Percentiles rank a stretch among this genome's conserved stretches.
phyloP scores from a whole-genome alignment of 2,888 invertebrate species.

The Myopa tessellatipennis region DNA sequence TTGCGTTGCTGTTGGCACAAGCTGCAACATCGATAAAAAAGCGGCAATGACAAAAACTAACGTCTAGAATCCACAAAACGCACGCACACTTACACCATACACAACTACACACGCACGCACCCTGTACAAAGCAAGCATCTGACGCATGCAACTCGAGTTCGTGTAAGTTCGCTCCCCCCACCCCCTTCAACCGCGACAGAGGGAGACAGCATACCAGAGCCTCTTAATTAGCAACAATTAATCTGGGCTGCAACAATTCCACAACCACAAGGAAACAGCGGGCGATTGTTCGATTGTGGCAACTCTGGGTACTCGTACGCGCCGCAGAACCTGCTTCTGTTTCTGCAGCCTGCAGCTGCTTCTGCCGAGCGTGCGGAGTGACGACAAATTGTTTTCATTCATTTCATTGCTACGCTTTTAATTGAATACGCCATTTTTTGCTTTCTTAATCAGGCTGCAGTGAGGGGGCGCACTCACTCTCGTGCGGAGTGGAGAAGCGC shows the following conservation, averaged over 20 bases:
- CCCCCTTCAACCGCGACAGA: neutral
- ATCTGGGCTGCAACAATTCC: conserved; percentile 50
- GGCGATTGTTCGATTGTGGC: neutral
- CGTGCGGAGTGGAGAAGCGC: no score
- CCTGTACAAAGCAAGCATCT: conserved; percentile 10
- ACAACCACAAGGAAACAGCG: conserved; percentile 33
- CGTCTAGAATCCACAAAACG: neutral
- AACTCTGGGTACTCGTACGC: neutral
- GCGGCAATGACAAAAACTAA: neutral
- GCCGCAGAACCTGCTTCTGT: neutral
- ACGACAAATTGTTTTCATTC: conserved; percentile 38
- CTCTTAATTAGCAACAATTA: conserved; percentile 54
- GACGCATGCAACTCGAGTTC: conserved; percentile 33
- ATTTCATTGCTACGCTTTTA: conserved; percentile 27
- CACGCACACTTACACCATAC: neutral
- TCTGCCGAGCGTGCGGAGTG: conserved; percentile 17
- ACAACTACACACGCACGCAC: conserved; percentile 10
- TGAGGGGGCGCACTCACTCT: neutral
- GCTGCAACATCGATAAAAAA: conserved; percentile 6
- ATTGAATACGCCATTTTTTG: conserved; percentile 23
- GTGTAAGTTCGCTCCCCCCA: no score
- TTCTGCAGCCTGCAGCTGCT: neutral
- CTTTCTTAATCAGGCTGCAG: neutral
- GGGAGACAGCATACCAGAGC: conserved; percentile 34
- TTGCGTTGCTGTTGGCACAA: neutral